phyloP scores from a whole-genome alignment of 2,113 vertebrate genomes.

The Lophius piscatorius region DNA sequence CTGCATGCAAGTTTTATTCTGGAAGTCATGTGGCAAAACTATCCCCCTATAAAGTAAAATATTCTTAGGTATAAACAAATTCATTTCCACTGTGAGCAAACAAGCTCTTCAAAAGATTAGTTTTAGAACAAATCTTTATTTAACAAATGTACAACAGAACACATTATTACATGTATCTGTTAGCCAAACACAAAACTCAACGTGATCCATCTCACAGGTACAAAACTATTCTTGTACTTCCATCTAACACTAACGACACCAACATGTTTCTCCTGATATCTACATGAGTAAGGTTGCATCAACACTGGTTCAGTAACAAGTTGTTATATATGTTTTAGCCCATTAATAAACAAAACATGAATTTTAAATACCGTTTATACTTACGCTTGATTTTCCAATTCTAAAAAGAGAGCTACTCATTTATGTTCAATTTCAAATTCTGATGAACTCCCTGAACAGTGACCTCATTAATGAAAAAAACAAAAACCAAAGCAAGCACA shows the following conservation, averaged over 20 bases:
- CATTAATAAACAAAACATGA: neutral
- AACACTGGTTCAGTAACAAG: slow-evolving; percentile 18
- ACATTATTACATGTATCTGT: slow-evolving; percentile 44
- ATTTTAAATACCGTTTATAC: too few relatives aligned
- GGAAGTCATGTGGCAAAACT: too few relatives aligned
- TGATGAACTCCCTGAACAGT: too few relatives aligned
- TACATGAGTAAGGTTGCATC: slow-evolving; percentile 24
- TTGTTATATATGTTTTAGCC: slow-evolving; percentile 13
- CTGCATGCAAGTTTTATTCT: too few relatives aligned
- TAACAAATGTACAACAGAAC: slow-evolving; percentile 77
- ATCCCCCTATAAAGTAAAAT: too few relatives aligned
- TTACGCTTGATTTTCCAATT: too few relatives aligned
- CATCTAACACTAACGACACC: slow-evolving; percentile 43
- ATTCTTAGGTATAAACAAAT: too few relatives aligned
- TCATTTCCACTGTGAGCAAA: too few relatives aligned
- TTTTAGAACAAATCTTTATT: slow-evolving; percentile 68
- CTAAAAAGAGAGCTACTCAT: too few relatives aligned
- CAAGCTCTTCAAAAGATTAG: neutral
- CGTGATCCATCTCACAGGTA: slow-evolving; percentile 45
- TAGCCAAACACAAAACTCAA: slow-evolving; percentile 54
- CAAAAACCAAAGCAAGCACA: too few relatives aligned
- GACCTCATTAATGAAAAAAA: too few relatives aligned
- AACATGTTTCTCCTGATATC: slow-evolving; percentile 25
- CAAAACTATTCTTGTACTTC: slow-evolving; percentile 52
- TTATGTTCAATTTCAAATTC: too few relatives aligned